Percentiles rank a stretch among this genome's conserved stretches.
Evolutionary conservation across 2,888 invertebrate genomes (phyloP).

Genomic region (Tenthredo distinguenda): DNA sequence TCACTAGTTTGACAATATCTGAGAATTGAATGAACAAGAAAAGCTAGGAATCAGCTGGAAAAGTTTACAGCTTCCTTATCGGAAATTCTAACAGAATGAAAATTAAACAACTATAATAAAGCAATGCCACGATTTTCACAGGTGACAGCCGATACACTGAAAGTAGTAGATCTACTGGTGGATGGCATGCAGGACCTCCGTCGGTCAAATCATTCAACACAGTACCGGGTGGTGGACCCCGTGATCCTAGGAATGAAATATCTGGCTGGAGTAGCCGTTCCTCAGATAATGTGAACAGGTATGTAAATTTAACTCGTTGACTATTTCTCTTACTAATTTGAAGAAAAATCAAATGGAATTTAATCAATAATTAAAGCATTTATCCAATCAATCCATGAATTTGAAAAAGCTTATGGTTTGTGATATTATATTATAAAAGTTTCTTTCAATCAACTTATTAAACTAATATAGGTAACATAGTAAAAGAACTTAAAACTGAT

Average conservation of each 20-base stretch:
- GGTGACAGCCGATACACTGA: constrained; percentile 76
- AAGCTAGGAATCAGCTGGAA: background rate
- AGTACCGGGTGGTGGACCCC: constrained; percentile 71
- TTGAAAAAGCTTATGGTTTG: background rate
- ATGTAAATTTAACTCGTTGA: constrained; percentile 9
- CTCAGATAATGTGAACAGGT: constrained; percentile 75
- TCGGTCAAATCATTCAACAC: constrained; percentile 75
- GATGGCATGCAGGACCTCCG: constrained; percentile 75
- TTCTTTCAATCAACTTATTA: too few relatives aligned
- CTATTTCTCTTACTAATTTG: background rate
- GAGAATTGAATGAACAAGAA: background rate
- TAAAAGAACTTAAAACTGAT: too few relatives aligned
- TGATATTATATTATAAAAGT: too few relatives aligned
- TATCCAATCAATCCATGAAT: background rate
- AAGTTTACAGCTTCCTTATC: background rate
- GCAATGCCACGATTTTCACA: constrained; percentile 54
- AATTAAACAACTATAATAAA: background rate
- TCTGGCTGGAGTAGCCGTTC: constrained; percentile 75
- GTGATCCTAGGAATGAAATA: constrained; percentile 74
- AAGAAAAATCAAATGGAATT: background rate
- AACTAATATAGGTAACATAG: too few relatives aligned
- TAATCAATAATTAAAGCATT: background rate
- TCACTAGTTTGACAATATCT: background rate
- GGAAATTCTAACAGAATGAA: background rate
- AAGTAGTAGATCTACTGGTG: constrained; percentile 72